Evolutionary conservation across 37 sponge, comb jelly and placozoan genomes (phyloP).

Genomic region (Diacarnus erythraeanus): DNA sequence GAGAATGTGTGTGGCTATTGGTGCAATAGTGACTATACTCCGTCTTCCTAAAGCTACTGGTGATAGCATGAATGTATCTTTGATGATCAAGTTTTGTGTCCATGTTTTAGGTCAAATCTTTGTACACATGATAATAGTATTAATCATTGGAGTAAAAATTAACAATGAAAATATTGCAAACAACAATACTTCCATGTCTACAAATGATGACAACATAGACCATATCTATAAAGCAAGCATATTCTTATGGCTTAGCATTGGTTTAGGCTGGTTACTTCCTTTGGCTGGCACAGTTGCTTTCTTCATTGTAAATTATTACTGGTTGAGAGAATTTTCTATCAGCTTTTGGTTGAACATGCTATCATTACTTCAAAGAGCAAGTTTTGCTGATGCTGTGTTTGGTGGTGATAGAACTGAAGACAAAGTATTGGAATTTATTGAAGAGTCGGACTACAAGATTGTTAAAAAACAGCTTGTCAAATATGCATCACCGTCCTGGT

Average conservation of each 20-base stretch:
- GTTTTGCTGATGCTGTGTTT: constrained; percentile 53
- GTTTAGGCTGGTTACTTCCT: constrained; percentile 38
- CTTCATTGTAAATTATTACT: constrained; percentile 53
- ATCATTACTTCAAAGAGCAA: constrained; percentile 31
- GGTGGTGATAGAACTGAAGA: constrained; percentile 19
- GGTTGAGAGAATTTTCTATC: constrained; percentile 42
- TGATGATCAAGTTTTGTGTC: constrained; percentile 28
- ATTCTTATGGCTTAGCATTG: constrained; percentile 20
- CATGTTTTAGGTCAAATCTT: constrained; percentile 27
- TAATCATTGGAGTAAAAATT: constrained; percentile 39
- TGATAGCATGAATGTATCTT: background rate
- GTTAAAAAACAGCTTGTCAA: constrained; percentile 24
- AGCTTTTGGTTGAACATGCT: constrained; percentile 58
- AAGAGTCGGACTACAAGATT: constrained; percentile 18
- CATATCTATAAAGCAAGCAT: constrained; percentile 6
- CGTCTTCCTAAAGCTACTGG: background rate
- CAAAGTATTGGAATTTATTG: constrained; percentile 22
- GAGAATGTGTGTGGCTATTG: constrained; percentile 16
- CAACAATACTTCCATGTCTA: background rate
- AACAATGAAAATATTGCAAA: constrained; percentile 30
- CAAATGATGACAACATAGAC: background rate
- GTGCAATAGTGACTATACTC: constrained; percentile 17
- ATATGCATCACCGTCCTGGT: constrained; percentile 2
- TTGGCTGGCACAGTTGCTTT: constrained; percentile 23
- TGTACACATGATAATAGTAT: constrained; percentile 18